phyloP scores from a whole-genome alignment of 2,888 invertebrate genomes.

The Lissonota sp. region DNA sequence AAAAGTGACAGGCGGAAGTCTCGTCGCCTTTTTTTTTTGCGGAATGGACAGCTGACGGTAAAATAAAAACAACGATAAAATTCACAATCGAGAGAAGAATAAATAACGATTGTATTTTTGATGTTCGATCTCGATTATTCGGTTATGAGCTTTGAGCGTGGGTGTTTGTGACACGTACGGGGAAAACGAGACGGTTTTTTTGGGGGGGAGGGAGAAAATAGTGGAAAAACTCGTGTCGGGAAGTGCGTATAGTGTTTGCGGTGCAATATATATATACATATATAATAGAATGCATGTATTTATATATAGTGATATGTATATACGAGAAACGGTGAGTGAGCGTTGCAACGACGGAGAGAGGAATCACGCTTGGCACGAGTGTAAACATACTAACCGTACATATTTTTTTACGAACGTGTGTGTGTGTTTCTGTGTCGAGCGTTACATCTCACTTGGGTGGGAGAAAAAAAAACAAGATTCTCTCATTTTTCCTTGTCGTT shows the following conservation, averaged over 20 bases:
- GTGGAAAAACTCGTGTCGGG: conserved; percentile 38
- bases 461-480: conserved; percentile 11
- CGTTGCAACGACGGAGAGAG: conserved; percentile 42
- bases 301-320: conserved; percentile 8
- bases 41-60: not conserved
- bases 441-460: conserved; percentile 13
- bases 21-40: not conserved
- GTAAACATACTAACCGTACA: conserved; percentile 51
- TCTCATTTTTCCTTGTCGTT: conserved; percentile 11
- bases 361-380: conserved; percentile 54
- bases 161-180: not conserved
- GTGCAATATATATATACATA: not conserved
- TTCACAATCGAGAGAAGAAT: not conserved
- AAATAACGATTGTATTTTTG: not conserved
- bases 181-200: not conserved
- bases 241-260: conserved; percentile 33
- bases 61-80: not conserved
- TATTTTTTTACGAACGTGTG: not conserved
- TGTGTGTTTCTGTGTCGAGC: not conserved
- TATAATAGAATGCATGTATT: not conserved
- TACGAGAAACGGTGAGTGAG: conserved; percentile 29
- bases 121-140: too few relatives aligned
- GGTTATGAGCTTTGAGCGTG: too few relatives aligned
- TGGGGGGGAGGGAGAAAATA: not conserved
- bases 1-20: conserved; percentile 24